These are phyloP conservation scores for Mactromeris polynyma DNA, from an alignment of 2,888 invertebrate species.

Conservation along the genomic window DNA sequence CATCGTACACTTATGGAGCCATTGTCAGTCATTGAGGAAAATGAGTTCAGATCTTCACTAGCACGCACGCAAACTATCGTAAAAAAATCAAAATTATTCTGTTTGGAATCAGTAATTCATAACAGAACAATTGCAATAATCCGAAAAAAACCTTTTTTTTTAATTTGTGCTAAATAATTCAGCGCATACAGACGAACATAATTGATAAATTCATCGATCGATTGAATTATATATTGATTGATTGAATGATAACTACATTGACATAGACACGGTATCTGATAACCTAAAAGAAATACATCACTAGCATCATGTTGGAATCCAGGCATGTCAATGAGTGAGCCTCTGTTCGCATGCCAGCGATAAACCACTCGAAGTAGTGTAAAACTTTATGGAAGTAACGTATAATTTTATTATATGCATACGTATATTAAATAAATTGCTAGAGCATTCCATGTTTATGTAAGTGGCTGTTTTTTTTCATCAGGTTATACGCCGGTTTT, in stretches of 20 bases:
- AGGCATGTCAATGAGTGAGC: neutral
- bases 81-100: neutral
- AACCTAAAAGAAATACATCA: neutral
- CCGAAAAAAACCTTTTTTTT: neutral
- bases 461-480: too few relatives aligned
- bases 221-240: neutral
- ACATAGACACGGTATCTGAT: neutral
- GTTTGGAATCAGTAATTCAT: neutral
- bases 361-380: neutral
- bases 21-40: neutral
- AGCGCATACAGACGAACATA: neutral
- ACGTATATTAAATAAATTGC: too few relatives aligned
- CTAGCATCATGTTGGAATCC: neutral
- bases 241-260: neutral
- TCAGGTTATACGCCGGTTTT: too few relatives aligned
- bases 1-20: neutral
- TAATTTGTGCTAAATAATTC: neutral
- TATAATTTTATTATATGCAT: too few relatives aligned
- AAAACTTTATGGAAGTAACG: neutral
- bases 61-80: neutral
- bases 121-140: neutral
- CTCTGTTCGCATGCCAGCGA: neutral
- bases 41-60: neutral
- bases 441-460: too few relatives aligned
- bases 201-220: neutral